These are phyloP conservation scores for Philypnodon macrostomus DNA, from an alignment of 2,797 vertebrate genomes.

Conservation along the genomic window DNA sequence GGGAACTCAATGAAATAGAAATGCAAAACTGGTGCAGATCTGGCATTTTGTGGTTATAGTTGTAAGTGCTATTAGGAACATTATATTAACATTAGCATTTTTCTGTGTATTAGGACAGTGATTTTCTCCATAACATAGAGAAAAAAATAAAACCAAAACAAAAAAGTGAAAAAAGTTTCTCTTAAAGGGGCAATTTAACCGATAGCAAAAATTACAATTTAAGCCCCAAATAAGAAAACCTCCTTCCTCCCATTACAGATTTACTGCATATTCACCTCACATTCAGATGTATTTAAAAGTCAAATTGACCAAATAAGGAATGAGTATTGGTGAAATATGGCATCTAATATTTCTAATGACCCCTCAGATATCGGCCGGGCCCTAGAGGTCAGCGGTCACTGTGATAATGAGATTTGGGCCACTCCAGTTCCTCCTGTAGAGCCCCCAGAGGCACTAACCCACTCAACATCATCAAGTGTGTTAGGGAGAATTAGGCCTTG, in stretches of 20 bases:
- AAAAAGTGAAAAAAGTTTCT: too few relatives aligned
- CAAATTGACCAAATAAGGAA: conserved; percentile 13
- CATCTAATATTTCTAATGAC: conserved; percentile 19
- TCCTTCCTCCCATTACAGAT: background rate
- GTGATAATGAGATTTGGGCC: conserved; percentile 51
- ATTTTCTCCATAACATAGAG: too few relatives aligned
- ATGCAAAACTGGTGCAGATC: too few relatives aligned
- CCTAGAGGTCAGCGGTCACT: conserved; percentile 48
- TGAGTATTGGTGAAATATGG: background rate
- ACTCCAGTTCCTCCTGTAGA: conserved; percentile 27
- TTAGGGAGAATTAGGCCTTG: conserved; percentile 30
- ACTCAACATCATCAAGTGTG: conserved; percentile 39
- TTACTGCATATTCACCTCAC: conserved; percentile 22
- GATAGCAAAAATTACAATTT: too few relatives aligned
- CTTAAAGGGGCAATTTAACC: too few relatives aligned
- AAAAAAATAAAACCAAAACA: too few relatives aligned
- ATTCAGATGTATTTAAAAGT: background rate
- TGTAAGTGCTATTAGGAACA: too few relatives aligned
- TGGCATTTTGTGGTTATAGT: too few relatives aligned
- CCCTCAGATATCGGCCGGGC: background rate
- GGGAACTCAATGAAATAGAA: too few relatives aligned
- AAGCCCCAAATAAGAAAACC: background rate
- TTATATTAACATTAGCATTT: too few relatives aligned
- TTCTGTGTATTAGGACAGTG: too few relatives aligned
- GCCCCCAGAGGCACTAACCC: conserved; percentile 39